Evolutionary conservation across 2,888 invertebrate species (phyloP), one percentile per base, ranked within the genome.

Genomic region (Heteromyza rotundicornis): DNA sequence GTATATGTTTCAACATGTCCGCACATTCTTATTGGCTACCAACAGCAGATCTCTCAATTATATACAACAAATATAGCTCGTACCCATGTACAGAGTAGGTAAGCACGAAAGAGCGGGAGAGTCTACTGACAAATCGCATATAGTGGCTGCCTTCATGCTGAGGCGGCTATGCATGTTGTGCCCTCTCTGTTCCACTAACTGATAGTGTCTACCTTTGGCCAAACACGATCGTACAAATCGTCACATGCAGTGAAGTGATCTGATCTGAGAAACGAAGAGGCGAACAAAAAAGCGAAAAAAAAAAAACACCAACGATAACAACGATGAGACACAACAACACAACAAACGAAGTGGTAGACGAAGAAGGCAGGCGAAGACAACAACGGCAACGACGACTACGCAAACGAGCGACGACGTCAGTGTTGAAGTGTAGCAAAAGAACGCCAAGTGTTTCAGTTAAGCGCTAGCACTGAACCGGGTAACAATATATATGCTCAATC

Each of bases 391-490:
- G 63, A 52, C 60, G 58, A 62, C 58, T 57, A 59, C 63, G 63
- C 64, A 63, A 59, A 67, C 68, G 66, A 64, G 64, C 64, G 69
- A 68, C 60, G 64, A 68, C 64, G 65, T 65, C 66, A 70, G 67
- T 70, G 69, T 66, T 74, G 75, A 75, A 74, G 75, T 73, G 74
- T 71, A 77, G 75, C 72, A 72, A 76, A 78, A 79, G 79, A 79
- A 76, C 71, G 77, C 71, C 74, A 74, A 74, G 74, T 73, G 76
- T 76, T 79, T 83, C 81, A 84, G 83, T 84, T 80, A 78, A 80
- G 78, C 78, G 76, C 76, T 78, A 78, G 82, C 83, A 79, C 78
- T 80, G 82, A 81, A 79, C 79, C 82, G 82, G 81, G 80, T 79
- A 83, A 82, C 82, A 83, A 82, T 80, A 77, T 69, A n/a, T 40